Percentiles rank a stretch among this genome's conserved stretches.
phyloP scores from a whole-genome alignment of 2,113 vertebrate species.

The Onychostruthus taczanowskii region DNA sequence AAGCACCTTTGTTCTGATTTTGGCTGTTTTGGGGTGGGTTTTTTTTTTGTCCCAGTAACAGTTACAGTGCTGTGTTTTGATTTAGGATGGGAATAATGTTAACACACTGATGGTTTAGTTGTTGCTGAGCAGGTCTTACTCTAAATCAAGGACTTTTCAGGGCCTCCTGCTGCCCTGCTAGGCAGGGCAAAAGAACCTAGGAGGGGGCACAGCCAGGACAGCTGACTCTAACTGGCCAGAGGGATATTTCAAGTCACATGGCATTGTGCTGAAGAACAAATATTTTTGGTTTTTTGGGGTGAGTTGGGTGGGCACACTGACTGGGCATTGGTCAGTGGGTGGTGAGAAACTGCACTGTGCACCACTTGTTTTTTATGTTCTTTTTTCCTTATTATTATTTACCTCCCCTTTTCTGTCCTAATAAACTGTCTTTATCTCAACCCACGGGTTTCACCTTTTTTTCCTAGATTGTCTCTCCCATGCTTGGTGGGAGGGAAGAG shows the following conservation, averaged over 20 bases:
- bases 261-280: background rate
- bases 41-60: background rate
- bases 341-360: background rate
- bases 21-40: no score
- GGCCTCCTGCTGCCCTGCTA: background rate
- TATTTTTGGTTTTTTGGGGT: no score
- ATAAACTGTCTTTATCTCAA: background rate
- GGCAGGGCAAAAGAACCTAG: accelerated
- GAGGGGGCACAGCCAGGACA: background rate
- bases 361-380: background rate
- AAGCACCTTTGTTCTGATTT: background rate
- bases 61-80: background rate
- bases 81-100: background rate
- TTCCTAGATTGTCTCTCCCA: background rate
- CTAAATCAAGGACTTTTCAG: background rate
- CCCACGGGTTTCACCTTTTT: background rate
- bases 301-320: background rate
- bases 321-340: background rate
- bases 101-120: background rate
- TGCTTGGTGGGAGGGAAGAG: background rate
- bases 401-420: background rate
- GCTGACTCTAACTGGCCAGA: background rate
- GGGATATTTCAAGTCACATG: background rate
- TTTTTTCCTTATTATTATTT: background rate
- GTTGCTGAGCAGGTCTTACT: background rate